Conservation (phyloP, 2,797 vertebrate genomes). For the Coregonus sp. region DNA sequence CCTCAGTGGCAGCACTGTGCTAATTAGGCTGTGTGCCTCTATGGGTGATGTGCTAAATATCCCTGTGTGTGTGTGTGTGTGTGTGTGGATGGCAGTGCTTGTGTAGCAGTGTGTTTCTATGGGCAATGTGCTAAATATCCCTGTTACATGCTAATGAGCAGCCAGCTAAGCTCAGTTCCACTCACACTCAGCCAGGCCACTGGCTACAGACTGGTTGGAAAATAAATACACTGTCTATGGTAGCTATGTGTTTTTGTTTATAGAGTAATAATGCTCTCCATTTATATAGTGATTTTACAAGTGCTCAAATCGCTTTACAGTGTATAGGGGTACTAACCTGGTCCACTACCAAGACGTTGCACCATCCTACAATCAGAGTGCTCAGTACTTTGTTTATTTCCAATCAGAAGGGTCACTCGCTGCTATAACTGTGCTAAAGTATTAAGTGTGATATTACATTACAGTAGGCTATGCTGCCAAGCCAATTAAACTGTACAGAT, state of each 20-base stretch:
- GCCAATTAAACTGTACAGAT: background rate
- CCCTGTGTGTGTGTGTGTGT: too few relatives aligned
- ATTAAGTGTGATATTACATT: background rate
- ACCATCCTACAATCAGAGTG: too few relatives aligned
- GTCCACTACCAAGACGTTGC: too few relatives aligned
- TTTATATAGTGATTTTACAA: background rate
- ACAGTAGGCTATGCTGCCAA: background rate
- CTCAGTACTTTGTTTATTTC: background rate
- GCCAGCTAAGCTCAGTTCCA: constrained; percentile 20
- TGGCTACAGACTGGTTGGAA: background rate
- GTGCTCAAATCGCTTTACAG: background rate
- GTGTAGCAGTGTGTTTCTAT: constrained; percentile 33
- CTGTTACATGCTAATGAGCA: constrained; percentile 52
- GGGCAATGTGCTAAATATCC: constrained; percentile 63
- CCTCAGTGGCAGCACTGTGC: background rate
- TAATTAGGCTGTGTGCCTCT: background rate
- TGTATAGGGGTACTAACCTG: too few relatives aligned
- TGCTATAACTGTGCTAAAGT: background rate
- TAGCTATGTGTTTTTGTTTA: background rate
- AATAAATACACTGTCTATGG: background rate
- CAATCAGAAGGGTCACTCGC: background rate
- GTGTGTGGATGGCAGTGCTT: too few relatives aligned
- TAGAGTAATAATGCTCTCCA: background rate
- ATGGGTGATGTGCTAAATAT: constrained; percentile 64
- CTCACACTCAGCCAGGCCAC: background rate